These are phyloP conservation scores for Paramormyrops hopkinsi DNA, from an alignment of 2,797 vertebrate genomes.

Conservation along the genomic window DNA sequence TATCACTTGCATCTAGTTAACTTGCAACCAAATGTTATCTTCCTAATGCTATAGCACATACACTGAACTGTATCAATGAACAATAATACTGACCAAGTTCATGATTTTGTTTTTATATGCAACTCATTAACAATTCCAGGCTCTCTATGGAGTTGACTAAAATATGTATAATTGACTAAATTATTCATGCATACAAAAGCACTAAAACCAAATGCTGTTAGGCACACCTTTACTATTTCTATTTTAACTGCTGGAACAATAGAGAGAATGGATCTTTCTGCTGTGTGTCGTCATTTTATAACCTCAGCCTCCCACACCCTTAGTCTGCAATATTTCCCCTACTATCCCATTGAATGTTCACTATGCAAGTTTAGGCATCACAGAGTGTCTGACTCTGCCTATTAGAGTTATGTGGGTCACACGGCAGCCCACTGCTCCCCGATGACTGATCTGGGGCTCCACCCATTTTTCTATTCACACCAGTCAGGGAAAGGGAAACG, in stretches of 20 bases:
- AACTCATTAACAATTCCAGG: not conserved
- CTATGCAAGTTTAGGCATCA: not conserved
- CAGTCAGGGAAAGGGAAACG: not conserved
- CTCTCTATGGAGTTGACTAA: not conserved
- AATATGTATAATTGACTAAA: not conserved
- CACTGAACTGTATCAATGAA: not conserved
- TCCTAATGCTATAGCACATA: not conserved
- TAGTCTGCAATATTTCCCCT: not conserved
- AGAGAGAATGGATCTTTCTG: not conserved
- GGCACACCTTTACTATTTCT: not conserved
- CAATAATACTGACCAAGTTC: not conserved
- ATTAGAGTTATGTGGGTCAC: not conserved
- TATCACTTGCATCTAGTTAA: not conserved
- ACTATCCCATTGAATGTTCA: not conserved
- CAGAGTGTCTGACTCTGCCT: not conserved
- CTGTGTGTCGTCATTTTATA: not conserved
- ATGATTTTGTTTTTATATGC: not conserved
- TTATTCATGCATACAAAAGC: not conserved
- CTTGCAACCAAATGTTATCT: not conserved
- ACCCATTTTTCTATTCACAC: not conserved
- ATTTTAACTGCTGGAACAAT: constrained; percentile 6
- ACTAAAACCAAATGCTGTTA: not conserved
- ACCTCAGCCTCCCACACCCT: not conserved
- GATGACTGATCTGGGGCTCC: not conserved
- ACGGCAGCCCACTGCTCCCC: not conserved